Percentiles rank a stretch among this genome's conserved stretches.
Evolutionary conservation across 2,113 vertebrate genomes (phyloP).

Genomic region (Rhinolophus ferrumequinum): DNA sequence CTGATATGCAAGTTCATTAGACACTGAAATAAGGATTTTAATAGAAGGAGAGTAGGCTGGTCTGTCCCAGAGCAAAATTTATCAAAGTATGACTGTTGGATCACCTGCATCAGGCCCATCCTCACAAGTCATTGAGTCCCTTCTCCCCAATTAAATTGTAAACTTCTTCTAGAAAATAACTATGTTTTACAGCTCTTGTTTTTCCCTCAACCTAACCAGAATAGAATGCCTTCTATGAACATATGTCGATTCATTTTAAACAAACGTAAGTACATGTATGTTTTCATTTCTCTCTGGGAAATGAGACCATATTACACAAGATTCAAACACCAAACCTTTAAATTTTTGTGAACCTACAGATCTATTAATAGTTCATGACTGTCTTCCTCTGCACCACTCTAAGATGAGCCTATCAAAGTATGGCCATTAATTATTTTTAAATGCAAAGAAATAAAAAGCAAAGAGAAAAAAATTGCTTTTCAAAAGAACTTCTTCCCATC

Average conservation of each 20-base stretch:
- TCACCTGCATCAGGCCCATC: neutral
- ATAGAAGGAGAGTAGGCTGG: neutral
- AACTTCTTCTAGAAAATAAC: neutral
- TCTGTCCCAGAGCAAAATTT: neutral
- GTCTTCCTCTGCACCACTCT: neutral
- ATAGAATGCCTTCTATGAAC: neutral
- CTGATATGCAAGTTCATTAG: neutral
- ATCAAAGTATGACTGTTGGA: neutral
- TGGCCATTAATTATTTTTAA: neutral
- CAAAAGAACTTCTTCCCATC: constrained; percentile 15
- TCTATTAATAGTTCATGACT: neutral
- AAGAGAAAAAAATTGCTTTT: neutral
- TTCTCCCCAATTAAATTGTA: neutral
- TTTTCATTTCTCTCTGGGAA: neutral
- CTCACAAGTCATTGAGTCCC: neutral
- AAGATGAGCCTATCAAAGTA: neutral
- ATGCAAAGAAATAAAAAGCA: neutral
- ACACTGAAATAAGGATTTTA: neutral
- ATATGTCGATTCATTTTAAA: neutral
- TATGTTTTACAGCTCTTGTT: neutral
- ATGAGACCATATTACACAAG: neutral
- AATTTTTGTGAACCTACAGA: neutral
- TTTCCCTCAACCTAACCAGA: neutral
- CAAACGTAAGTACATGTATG: neutral
- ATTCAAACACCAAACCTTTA: neutral